A percentile compares a stretch with the other conserved stretches of the same genome.
Evolutionary conservation across 2,113 vertebrate genomes (phyloP).

Genomic region (Anarrhichthys ocellatus): DNA sequence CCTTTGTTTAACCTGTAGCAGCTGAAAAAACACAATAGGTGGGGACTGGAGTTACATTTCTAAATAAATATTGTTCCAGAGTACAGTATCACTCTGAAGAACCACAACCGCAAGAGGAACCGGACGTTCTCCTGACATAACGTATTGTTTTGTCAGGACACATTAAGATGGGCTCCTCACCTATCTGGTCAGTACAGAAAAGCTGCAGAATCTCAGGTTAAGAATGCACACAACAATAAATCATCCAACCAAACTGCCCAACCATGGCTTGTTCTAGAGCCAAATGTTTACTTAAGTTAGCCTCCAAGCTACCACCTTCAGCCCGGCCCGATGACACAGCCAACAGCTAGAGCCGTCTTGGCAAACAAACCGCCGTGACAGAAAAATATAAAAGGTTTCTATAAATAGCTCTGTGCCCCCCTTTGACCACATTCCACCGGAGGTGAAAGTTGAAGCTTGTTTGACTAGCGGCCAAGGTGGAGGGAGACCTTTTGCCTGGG

Average conservation of each 20-base stretch:
- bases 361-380: conserved; percentile 67
- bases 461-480: conserved; percentile 61
- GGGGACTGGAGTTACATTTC: conserved; percentile 47
- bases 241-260: conserved; percentile 23
- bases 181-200: background rate
- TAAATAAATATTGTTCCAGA: conserved; percentile 60
- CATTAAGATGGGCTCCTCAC: conserved; percentile 12
- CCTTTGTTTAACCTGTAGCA: conserved; percentile 52
- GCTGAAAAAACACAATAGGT: conserved; percentile 46
- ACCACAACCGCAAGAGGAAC: conserved; percentile 25
- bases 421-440: conserved; percentile 71
- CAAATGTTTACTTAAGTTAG: conserved; percentile 65
- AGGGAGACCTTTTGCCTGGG: conserved; percentile 69
- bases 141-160: conserved; percentile 31
- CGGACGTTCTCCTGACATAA: conserved; percentile 32
- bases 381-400: conserved; percentile 71
- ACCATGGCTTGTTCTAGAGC: conserved; percentile 20
- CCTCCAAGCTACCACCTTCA: conserved; percentile 39
- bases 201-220: conserved; percentile 37
- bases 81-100: conserved; percentile 25
- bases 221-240: conserved; percentile 41
- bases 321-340: conserved; percentile 58
- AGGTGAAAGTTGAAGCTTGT: conserved; percentile 78
- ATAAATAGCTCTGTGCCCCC: conserved; percentile 64
- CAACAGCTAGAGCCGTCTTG: conserved; percentile 58